Evolutionary conservation across 2,797 vertebrate genomes (phyloP).

Genomic region (Nannoperca australis): DNA sequence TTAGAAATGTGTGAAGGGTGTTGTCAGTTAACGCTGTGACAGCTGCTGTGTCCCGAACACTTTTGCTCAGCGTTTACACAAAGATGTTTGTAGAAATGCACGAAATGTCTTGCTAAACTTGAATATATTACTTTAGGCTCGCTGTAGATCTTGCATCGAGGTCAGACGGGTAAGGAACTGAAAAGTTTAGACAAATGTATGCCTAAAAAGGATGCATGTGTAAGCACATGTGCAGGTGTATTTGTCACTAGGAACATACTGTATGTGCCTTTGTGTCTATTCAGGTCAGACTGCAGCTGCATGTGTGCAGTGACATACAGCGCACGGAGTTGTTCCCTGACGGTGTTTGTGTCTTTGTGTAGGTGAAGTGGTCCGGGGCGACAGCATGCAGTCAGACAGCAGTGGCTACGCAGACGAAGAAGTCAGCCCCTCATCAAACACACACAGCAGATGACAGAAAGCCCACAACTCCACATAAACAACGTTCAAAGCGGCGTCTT

Average conservation of each 20-base stretch:
- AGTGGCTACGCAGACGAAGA: slow-evolving; percentile 87
- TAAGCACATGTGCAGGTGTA: slow-evolving; percentile 27
- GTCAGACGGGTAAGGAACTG: neutral
- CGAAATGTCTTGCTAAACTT: neutral
- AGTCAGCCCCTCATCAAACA: slow-evolving; percentile 41
- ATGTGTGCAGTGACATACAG: neutral
- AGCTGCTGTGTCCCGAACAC: neutral
- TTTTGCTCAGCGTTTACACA: neutral
- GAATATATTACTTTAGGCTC: neutral
- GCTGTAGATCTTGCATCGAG: neutral
- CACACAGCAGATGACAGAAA: slow-evolving; percentile 48
- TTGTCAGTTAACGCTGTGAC: neutral
- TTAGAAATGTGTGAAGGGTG: slow-evolving; percentile 2
- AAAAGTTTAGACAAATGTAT: neutral
- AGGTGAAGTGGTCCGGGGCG: slow-evolving; percentile 77
- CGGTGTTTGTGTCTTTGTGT: slow-evolving; percentile 34
- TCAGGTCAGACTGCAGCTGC: slow-evolving; percentile 49
- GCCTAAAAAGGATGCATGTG: neutral
- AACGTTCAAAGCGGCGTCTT: neutral
- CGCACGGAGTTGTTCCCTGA: slow-evolving; percentile 8
- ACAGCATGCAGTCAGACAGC: slow-evolving; percentile 85
- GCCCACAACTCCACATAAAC: neutral
- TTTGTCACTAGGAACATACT: slow-evolving; percentile 5
- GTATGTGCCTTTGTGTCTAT: slow-evolving; percentile 12
- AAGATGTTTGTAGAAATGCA: neutral